phyloP scores from a whole-genome alignment of 2,888 invertebrate genomes.

The Limnephilus auricula region DNA sequence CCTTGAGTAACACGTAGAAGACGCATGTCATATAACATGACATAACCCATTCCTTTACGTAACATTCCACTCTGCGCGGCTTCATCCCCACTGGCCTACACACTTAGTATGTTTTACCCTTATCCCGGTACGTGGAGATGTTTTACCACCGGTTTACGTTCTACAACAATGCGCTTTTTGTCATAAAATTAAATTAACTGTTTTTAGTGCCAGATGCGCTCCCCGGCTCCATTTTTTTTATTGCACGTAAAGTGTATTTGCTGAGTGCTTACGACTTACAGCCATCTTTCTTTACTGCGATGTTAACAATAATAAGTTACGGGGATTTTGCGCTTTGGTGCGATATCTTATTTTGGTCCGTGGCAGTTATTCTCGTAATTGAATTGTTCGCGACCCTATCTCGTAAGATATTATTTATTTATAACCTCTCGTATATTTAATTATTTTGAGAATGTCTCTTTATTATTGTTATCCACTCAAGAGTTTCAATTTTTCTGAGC shows the following conservation, averaged over 20 bases:
- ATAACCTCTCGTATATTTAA: not conserved
- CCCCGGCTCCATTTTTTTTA: not conserved
- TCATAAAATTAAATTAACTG: not conserved
- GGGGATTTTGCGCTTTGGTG: not conserved
- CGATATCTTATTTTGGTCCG: not conserved
- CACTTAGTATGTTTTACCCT: not conserved
- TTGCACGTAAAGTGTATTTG: not conserved
- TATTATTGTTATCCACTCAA: no score
- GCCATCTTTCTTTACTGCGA: not conserved
- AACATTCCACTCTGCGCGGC: not conserved
- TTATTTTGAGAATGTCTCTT: no score
- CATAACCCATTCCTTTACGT: not conserved
- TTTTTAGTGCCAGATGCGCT: slow-evolving; percentile 2
- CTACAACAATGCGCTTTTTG: not conserved
- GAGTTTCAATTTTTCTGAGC: no score
- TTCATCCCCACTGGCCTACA: not conserved
- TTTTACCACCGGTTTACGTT: not conserved
- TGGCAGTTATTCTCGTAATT: not conserved
- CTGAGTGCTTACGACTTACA: not conserved
- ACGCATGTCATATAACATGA: not conserved
- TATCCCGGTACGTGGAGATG: not conserved
- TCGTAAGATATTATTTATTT: not conserved
- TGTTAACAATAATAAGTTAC: slow-evolving; percentile 2
- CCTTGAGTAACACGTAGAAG: not conserved
- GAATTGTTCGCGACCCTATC: not conserved